Evolutionary conservation across 2,888 invertebrate genomes (phyloP).

Genomic region (Hydrotaea diabolus): DNA sequence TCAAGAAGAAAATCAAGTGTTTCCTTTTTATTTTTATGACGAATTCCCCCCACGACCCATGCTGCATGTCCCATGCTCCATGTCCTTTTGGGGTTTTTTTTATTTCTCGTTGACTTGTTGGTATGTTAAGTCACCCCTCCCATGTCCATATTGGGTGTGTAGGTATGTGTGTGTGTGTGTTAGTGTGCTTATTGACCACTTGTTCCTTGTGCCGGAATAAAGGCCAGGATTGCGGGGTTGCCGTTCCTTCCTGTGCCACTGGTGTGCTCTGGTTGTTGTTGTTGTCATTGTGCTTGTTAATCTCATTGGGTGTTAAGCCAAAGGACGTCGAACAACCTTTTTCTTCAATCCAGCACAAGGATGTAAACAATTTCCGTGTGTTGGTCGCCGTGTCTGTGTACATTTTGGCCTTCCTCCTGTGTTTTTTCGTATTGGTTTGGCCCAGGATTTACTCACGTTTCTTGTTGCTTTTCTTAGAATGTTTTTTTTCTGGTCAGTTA

Average conservation of each 20-base stretch:
- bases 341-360: not conserved
- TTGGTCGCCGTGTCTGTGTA: not conserved
- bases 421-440: not conserved
- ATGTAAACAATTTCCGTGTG: not conserved
- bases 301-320: slow-evolving; percentile 35
- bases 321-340: slow-evolving; percentile 25
- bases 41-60: not conserved
- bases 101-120: slow-evolving; percentile 1
- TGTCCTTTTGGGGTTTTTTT: not conserved
- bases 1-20: slow-evolving; percentile 30
- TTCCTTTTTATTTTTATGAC: not conserved
- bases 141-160: not conserved
- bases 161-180: not conserved
- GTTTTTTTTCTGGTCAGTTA: not conserved
- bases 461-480: not conserved
- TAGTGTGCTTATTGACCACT: not conserved
- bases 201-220: not conserved
- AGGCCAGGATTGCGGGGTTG: not conserved
- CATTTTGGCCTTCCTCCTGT: not conserved
- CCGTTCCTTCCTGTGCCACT: not conserved
- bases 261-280: not conserved
- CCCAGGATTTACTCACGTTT: not conserved
- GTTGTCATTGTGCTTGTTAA: slow-evolving; percentile 4
- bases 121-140: not conserved
- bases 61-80: no score